These are phyloP conservation scores for Aporophyla lueneburgensis DNA, from an alignment of 2,888 invertebrate genomes.

Conservation along the genomic window DNA sequence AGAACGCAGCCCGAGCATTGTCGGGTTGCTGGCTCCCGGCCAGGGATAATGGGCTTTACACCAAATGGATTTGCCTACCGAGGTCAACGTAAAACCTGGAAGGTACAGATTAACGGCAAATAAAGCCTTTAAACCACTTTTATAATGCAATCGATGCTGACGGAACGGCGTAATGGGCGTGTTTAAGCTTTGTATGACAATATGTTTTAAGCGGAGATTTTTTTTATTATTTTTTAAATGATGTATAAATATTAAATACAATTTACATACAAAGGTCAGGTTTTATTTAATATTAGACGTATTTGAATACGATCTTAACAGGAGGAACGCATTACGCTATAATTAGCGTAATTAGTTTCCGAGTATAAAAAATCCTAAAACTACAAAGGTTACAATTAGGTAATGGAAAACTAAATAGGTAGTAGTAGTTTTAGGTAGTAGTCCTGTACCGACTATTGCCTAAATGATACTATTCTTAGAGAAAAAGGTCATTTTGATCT, in stretches of 20 bases:
- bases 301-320: neutral
- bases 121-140: slow-evolving; percentile 59
- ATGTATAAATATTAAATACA: too few relatives aligned
- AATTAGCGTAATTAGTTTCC: slow-evolving; percentile 5
- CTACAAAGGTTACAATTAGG: slow-evolving; percentile 10
- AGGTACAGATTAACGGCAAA: slow-evolving; percentile 69
- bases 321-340: neutral
- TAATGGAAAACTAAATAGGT: slow-evolving; percentile 11
- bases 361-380: neutral
- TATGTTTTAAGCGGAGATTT: neutral
- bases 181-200: slow-evolving; percentile 28
- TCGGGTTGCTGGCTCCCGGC: slow-evolving; percentile 80
- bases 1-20: slow-evolving; percentile 78
- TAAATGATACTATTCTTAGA: neutral
- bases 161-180: slow-evolving; percentile 22
- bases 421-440: neutral
- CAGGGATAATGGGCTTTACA: slow-evolving; percentile 80
- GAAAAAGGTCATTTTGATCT: slow-evolving; percentile 23
- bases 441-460: neutral
- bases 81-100: slow-evolving; percentile 69
- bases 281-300: neutral
- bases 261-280: neutral
- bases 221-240: neutral
- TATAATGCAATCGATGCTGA: slow-evolving; percentile 51
- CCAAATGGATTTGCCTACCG: slow-evolving; percentile 76